Base-by-base conservation (phyloP, 2,113 vertebrate species). In the Gasterosteus nipponicus region DNA sequence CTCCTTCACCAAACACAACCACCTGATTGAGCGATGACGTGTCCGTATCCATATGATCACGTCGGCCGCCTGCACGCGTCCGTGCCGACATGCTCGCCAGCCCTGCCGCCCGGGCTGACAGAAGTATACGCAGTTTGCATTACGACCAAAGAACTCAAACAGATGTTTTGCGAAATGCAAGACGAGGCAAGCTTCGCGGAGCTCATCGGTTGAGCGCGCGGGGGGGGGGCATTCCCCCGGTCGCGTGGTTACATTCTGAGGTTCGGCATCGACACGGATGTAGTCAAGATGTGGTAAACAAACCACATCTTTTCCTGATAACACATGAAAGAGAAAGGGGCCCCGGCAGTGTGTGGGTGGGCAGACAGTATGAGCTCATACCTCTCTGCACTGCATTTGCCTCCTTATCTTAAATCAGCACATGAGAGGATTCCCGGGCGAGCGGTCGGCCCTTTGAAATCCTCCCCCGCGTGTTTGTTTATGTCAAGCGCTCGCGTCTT, bases 361-460 rank as follows among this genome's bases (percentile, higher is more conserved):
- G 86, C 39, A 72, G 66, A 63, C 38, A n/a, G 38, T 41, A 70
- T 73, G 77, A 63, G 65, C 84, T 88, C 64, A 75, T 70, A 75
- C 72, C 71, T 67, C 65, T 83, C 74, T 62, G 64, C 69, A 9
- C 66, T 19, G 19, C 74, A 49, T 86, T 88, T 82, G 74, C 66
- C 63, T 89, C 71, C 81, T 82, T 93, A 93, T 94, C 90, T 88
- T 77, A 75, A 65, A 89, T 92, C 86, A 31, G 61, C 51, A 69
- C 80, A 80, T 76, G 73, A 87, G 79, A 87, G 63, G 73, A 73
- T 80, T 85, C 84, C 80, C 80, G 19, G 22, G 72, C 29, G 73
- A 84, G 82, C 84, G 80, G 82, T 38, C 42, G 18, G 19, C 38
- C 57, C 85, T 93, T 94, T 93, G 87, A 94, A 92, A 89, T 84